These are phyloP conservation scores for Agriotes lineatus DNA, from an alignment of 2,888 invertebrate species.

Conservation along the genomic window DNA sequence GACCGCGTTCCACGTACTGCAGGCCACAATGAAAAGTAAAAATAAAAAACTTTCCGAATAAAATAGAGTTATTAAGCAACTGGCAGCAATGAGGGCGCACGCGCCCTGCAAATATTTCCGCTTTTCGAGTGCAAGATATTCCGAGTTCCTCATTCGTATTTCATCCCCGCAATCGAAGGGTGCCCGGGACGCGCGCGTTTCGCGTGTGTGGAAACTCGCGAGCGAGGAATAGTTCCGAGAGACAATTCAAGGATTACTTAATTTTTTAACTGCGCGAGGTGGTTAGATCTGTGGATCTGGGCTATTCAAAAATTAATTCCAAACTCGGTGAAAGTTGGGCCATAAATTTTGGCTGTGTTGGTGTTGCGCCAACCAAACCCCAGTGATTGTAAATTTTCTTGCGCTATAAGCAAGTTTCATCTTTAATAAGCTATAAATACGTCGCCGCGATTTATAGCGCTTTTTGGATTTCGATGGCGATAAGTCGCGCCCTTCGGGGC, in stretches of 20 bases:
- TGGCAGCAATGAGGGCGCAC: constrained; percentile 46
- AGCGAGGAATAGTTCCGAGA: neutral
- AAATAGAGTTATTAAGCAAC: constrained; percentile 1
- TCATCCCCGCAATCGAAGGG: constrained; percentile 46
- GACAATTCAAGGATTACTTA: no score
- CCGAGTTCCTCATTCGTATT: constrained; percentile 54
- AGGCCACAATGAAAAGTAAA: no score
- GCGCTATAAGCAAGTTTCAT: constrained; percentile 33
- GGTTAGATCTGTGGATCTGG: neutral
- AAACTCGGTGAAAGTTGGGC: constrained; percentile 19
- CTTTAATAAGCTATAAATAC: constrained; percentile 38
- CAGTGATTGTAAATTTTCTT: constrained; percentile 32
- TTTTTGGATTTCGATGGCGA: constrained; percentile 24
- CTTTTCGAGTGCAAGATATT: constrained; percentile 49
- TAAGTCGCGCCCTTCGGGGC: neutral
- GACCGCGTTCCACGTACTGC: no score
- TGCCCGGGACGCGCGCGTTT: constrained; percentile 38
- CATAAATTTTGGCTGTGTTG: constrained; percentile 29
- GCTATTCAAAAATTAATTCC: constrained; percentile 18
- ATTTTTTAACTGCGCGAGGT: no score
- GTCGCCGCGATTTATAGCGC: constrained; percentile 24
- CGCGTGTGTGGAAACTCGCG: neutral
- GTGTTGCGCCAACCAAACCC: constrained; percentile 27
- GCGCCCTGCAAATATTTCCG: constrained; percentile 48
- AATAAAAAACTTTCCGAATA: neutral